phyloP scores from a whole-genome alignment of 2,888 invertebrate species.

The Sycophila texana region DNA sequence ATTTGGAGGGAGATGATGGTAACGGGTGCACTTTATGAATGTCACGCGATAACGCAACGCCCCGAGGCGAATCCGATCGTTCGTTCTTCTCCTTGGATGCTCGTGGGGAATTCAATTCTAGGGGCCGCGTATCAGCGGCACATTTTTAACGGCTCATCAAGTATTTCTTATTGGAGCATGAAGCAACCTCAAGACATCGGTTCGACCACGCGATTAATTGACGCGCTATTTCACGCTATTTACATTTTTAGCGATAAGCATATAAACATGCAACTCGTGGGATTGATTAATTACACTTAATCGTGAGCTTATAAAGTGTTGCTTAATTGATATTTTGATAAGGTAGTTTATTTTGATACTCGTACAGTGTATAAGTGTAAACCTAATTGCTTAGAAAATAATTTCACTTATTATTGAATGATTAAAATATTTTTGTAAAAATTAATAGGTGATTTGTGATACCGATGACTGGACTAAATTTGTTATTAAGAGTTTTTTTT shows the following conservation, averaged over 20 bases:
- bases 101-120: conserved; percentile 31
- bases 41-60: conserved; percentile 37
- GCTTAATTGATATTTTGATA: too few species aligned
- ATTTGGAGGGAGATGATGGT: conserved; percentile 6
- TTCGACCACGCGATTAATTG: not conserved
- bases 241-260: not conserved
- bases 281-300: too few species aligned
- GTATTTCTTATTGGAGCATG: conserved; percentile 41
- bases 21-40: conserved; percentile 24
- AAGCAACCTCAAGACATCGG: not conserved
- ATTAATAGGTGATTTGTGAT: too few species aligned
- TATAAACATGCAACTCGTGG: not conserved
- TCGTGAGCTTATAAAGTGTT: too few species aligned
- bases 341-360: too few species aligned
- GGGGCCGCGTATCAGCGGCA: not conserved
- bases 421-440: too few species aligned
- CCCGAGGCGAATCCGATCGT: conserved; percentile 21
- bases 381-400: too few species aligned
- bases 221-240: not conserved
- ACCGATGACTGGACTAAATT: too few species aligned
- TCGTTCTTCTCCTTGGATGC: conserved; percentile 37
- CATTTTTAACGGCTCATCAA: conserved; percentile 21
- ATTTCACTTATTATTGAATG: too few species aligned
- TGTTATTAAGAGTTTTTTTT: too few species aligned
- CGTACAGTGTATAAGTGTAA: too few species aligned